Conservation (phyloP, 1,140 invertebrate species). For the Atta texana region DNA sequence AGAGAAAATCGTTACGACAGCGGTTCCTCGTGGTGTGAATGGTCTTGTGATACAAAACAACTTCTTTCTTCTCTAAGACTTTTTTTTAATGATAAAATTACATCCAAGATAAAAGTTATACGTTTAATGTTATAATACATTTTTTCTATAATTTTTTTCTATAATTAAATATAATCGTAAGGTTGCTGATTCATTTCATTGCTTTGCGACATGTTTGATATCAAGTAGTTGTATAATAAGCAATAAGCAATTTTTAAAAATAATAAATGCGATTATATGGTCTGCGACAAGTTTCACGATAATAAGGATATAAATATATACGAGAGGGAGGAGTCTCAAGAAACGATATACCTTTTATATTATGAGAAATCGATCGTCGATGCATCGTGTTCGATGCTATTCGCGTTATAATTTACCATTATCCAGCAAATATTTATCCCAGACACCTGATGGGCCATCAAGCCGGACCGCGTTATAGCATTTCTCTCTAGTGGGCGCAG, state of each 20-base stretch:
- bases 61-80: not conserved
- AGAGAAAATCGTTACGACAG: conserved; percentile 34
- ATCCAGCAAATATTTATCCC: conserved; percentile 16
- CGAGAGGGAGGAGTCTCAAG: not conserved
- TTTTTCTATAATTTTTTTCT: too few relatives aligned
- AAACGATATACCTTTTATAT: not conserved
- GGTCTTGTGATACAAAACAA: not conserved
- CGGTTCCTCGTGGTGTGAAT: not conserved
- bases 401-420: conserved; percentile 36
- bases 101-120: not conserved
- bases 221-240: not conserved
- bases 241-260: not conserved
- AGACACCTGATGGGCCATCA: conserved; percentile 2
- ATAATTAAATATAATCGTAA: not conserved
- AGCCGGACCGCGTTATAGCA: not conserved
- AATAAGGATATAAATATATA: not conserved
- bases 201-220: not conserved
- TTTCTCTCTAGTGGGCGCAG: not conserved
- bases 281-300: not conserved
- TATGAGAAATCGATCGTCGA: not conserved
- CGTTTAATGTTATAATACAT: not conserved
- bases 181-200: not conserved
- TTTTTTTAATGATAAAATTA: not conserved
- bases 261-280: not conserved
- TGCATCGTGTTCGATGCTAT: not conserved